Base-by-base conservation (phyloP, 2,113 vertebrate species). In the Pelecanus crispus region DNA sequence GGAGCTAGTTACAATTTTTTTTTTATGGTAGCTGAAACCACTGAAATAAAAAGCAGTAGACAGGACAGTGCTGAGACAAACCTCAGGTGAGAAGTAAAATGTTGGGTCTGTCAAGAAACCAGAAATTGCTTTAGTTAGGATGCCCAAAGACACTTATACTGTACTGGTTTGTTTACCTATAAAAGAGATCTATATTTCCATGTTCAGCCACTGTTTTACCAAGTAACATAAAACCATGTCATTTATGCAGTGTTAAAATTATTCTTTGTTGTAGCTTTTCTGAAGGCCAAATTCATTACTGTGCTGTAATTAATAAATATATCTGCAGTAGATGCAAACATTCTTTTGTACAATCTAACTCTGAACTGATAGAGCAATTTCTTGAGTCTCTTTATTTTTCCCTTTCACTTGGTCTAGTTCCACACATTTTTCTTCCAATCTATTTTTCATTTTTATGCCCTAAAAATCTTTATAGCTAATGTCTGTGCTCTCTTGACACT, bases 101-200 rank as follows among this genome's bases (percentile, higher is more conserved):
- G 10, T 38, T 61, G 10, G 5, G 9, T 68, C 29, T 72, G 29
- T 44, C 28, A 36, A 13, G 24, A 79, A 92, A n/a, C 7, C 19
- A 36, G 45, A 42, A 44, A 42, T 24, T 29, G 9, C 47, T 80
- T 56, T 29, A 29, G 25, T 25, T 26, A 26, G 17, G 20, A 65
- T 72, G 56, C 14, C 24, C 17, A 62, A 2, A 3, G 2, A 13
- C 6, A 9, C 9, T 10, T 1, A 17, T 8, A 17, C 1, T 11
- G 10, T 32, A 20, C 7, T 58, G 4, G 8, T 45, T n/a, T n/a
- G 7, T n/a, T 66, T 42, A 21, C 52, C 28, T 75, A 21, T 13
- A 40, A 62, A 29, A 62, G 40, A 61, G 5, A 15, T 29, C 22
- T 55, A 0, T 42, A n/a, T 50, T 62, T 80, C 42, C 9, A 45